Percentiles rank a stretch among this genome's conserved stretches.
Evolutionary conservation across 2,113 vertebrate genomes (phyloP).

Genomic region (Lethenteron camtschaticum): DNA sequence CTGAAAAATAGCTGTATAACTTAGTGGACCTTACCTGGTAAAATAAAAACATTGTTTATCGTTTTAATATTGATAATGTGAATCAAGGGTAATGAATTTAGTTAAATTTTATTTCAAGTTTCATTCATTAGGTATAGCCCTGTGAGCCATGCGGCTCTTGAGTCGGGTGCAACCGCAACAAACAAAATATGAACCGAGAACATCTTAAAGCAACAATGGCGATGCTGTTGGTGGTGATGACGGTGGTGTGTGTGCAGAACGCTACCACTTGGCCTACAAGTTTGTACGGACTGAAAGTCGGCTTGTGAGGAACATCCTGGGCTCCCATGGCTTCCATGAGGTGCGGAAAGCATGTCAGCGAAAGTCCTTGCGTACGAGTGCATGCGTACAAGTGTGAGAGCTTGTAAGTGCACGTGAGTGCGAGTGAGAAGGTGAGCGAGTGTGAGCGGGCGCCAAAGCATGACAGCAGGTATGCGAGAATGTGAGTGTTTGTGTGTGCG

Average conservation of each 20-base stretch:
- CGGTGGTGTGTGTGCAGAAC: conserved; percentile 26
- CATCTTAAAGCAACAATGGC: not conserved
- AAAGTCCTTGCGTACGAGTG: not conserved
- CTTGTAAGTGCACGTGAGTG: not conserved
- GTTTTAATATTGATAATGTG: not conserved
- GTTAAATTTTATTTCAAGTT: not conserved
- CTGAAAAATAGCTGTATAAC: too few species aligned
- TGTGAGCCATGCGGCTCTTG: too few species aligned
- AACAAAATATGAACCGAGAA: too few species aligned
- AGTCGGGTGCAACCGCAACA: too few species aligned
- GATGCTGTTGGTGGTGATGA: not conserved
- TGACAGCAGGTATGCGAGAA: too few species aligned
- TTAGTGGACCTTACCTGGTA: not conserved
- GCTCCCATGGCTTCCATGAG: conserved; percentile 79
- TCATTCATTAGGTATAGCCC: not conserved
- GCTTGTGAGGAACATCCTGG: conserved; percentile 58
- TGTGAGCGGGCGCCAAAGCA: too few species aligned
- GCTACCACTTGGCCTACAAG: conserved; percentile 68
- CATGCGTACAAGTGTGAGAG: not conserved
- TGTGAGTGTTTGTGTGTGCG: too few species aligned
- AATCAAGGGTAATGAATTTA: not conserved
- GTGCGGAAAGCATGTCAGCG: conserved; percentile 17
- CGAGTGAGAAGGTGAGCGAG: not conserved
- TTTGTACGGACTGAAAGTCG: conserved; percentile 85
- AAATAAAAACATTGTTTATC: not conserved